Percentiles rank a stretch among this genome's conserved stretches.
Evolutionary conservation across 2,113 vertebrate species (phyloP).

Genomic region (Leiothrix lutea): DNA sequence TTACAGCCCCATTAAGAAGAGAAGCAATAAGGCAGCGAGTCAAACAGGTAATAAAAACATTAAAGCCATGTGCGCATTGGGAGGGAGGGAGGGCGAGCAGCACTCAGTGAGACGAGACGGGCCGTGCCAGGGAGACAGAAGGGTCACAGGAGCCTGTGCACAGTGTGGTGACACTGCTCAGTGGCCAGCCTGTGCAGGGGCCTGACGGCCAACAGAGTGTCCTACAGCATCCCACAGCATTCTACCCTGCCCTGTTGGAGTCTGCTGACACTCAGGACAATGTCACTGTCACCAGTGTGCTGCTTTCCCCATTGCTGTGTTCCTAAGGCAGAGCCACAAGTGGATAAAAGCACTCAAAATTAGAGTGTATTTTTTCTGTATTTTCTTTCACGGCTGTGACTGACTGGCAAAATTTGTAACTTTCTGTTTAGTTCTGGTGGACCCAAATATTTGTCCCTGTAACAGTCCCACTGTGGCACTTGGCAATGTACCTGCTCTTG

Average conservation of each 20-base stretch:
- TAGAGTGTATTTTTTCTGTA: neutral
- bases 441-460: neutral
- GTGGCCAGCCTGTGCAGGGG: neutral
- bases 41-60: slow-evolving; percentile 99
- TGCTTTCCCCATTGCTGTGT: neutral
- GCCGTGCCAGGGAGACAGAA: slow-evolving; percentile 53
- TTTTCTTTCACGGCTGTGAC: neutral
- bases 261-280: neutral
- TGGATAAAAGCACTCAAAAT: neutral
- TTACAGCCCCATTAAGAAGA: slow-evolving; percentile 99
- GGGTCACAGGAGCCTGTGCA: neutral
- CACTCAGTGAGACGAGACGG: slow-evolving; percentile 86
- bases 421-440: neutral
- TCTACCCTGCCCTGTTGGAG: fast-evolving
- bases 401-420: neutral
- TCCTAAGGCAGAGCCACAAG: neutral
- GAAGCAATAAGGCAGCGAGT: slow-evolving; percentile 99
- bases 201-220: neutral
- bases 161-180: neutral
- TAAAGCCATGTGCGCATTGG: slow-evolving; percentile 94
- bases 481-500: neutral
- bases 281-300: fast-evolving
- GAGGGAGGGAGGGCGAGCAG: slow-evolving; percentile 76
- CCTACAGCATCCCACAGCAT: neutral
- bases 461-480: fast-evolving